Percentiles rank a stretch among this genome's conserved stretches.
These are phyloP conservation scores for Crambe crambe DNA, from an alignment of 37 sponge, comb jelly and placozoan species.

Conservation along the genomic window DNA sequence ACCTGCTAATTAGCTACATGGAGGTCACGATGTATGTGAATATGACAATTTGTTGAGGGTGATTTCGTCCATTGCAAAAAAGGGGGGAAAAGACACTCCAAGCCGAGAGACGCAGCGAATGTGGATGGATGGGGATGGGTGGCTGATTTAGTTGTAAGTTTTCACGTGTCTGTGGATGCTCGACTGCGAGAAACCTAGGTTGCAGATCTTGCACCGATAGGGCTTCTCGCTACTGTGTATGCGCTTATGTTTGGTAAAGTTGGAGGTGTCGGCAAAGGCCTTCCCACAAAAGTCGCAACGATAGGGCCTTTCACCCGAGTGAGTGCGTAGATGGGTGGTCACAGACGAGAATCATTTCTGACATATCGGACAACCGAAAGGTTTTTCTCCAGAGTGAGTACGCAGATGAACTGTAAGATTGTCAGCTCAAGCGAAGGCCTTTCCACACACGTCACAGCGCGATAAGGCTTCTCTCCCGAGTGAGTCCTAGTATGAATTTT, in stretches of 20 bases:
- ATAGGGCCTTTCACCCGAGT: constrained; percentile 97
- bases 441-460: constrained; percentile 84
- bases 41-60: background rate
- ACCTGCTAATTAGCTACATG: background rate
- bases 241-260: constrained; percentile 96
- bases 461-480: constrained; percentile 95
- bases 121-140: background rate
- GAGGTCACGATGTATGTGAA: background rate
- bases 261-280: constrained; percentile 95
- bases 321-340: constrained; percentile 97
- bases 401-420: constrained; percentile 97
- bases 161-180: constrained; percentile 98
- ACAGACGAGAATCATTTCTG: constrained; percentile 93
- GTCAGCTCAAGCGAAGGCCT: constrained; percentile 96
- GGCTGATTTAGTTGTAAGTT: constrained; percentile 65
- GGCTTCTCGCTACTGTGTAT: constrained; percentile 98
- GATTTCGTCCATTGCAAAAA: background rate
- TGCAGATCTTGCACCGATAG: constrained; percentile 95
- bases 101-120: background rate
- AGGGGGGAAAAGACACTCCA: background rate
- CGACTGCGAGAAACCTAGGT: constrained; percentile 90
- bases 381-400: constrained; percentile 98
- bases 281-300: constrained; percentile 89
- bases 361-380: constrained; percentile 94
- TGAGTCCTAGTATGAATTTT: constrained; percentile 94